phyloP scores from a whole-genome alignment of 2,888 invertebrate genomes.

The Antheraea assamensis region DNA sequence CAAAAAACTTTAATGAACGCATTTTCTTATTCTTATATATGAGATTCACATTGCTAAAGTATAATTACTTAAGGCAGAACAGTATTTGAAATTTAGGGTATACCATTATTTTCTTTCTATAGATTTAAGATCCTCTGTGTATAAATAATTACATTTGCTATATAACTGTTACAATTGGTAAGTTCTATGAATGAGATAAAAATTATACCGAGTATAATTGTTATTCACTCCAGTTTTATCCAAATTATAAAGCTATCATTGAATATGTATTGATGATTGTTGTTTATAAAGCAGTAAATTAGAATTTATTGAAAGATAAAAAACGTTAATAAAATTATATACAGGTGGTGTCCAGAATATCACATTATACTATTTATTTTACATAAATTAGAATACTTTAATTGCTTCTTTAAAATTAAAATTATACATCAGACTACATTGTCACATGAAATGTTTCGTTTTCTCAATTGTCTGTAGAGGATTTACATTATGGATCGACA shows the following conservation, averaged over 20 bases:
- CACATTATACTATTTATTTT: not conserved
- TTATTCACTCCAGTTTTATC: not conserved
- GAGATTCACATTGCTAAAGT: no score
- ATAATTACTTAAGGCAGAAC: not conserved
- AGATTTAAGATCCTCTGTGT: not conserved
- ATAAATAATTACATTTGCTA: not conserved
- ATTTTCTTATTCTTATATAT: no score
- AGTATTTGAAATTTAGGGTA: not conserved
- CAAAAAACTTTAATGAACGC: not conserved
- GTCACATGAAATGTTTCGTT: not conserved
- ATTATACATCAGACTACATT: not conserved
- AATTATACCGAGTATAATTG: not conserved
- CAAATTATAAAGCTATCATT: not conserved
- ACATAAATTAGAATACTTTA: not conserved
- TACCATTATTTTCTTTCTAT: not conserved
- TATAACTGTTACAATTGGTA: not conserved
- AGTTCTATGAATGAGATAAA: not conserved
- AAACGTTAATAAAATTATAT: not conserved
- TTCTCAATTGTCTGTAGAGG: not conserved
- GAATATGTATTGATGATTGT: not conserved
- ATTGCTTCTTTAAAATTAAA: not conserved
- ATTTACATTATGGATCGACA: conserved; percentile 1
- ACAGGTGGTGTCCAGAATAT: not conserved
- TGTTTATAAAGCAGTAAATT: not conserved
- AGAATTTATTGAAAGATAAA: not conserved